These are phyloP conservation scores for Scytalopus superciliaris DNA, from an alignment of 2,113 vertebrate species.

Conservation along the genomic window DNA sequence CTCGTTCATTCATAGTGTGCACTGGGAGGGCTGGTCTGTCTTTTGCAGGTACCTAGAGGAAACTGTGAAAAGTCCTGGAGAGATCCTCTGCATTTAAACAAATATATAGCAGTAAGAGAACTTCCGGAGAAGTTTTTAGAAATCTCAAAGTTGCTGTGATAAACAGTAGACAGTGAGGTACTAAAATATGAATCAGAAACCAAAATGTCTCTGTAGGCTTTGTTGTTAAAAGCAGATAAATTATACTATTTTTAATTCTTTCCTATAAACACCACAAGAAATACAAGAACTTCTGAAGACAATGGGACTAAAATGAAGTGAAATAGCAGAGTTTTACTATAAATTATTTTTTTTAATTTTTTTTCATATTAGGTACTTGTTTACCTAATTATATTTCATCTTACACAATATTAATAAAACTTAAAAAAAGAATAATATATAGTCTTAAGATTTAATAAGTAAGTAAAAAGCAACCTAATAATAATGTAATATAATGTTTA, in stretches of 20 bases:
- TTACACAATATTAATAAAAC: neutral
- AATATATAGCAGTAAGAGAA: neutral
- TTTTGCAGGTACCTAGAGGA: neutral
- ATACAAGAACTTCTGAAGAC: neutral
- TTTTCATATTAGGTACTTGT: neutral
- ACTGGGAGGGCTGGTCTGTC: neutral
- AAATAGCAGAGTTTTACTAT: neutral
- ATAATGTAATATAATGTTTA: neutral
- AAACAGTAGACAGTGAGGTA: neutral
- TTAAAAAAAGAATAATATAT: neutral
- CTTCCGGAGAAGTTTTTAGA: neutral
- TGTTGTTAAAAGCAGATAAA: neutral
- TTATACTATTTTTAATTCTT: neutral
- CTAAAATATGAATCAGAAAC: neutral
- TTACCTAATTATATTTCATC: neutral
- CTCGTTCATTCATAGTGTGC: neutral
- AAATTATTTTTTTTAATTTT: neutral
- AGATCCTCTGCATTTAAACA: neutral
- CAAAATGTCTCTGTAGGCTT: neutral
- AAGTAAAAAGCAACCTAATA: neutral
- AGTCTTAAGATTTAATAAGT: neutral
- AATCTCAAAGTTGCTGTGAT: neutral
- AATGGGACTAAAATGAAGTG: neutral
- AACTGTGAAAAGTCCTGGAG: neutral
- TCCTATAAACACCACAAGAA: neutral